These are phyloP conservation scores for Eupithecia dodoneata DNA, from an alignment of 2,888 invertebrate genomes.

Conservation along the genomic window DNA sequence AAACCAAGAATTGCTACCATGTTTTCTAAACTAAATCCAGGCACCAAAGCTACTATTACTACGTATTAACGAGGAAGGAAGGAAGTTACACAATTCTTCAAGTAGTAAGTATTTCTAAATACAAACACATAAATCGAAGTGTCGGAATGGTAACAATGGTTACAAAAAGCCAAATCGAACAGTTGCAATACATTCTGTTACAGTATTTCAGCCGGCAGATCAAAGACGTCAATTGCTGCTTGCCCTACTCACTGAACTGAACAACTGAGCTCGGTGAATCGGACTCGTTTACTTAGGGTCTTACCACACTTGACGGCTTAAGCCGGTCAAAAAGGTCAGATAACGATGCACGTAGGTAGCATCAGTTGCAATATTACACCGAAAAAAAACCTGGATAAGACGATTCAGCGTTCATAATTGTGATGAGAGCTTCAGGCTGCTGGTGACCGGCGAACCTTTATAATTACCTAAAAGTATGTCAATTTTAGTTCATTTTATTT, in stretches of 20 bases:
- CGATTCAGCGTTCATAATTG: background rate
- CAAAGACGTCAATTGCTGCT: constrained; percentile 60
- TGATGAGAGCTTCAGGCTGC: background rate
- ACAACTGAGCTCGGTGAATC: constrained; percentile 58
- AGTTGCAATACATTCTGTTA: constrained; percentile 59
- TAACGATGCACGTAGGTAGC: background rate
- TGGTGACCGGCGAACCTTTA: background rate
- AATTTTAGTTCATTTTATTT: too few species aligned
- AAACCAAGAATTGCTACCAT: background rate
- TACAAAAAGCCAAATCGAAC: constrained; percentile 59
- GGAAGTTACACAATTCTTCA: constrained; percentile 26
- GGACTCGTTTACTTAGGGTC: constrained; percentile 1
- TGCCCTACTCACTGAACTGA: constrained; percentile 65
- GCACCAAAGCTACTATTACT: background rate
- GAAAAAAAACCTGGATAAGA: background rate
- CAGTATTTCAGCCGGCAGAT: constrained; percentile 71
- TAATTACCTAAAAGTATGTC: too few species aligned
- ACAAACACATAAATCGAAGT: constrained; percentile 6
- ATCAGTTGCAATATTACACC: too few species aligned
- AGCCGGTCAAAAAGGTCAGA: background rate
- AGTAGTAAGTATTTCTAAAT: background rate
- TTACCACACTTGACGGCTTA: background rate
- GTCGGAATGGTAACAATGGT: constrained; percentile 46
- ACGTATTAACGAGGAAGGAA: background rate
- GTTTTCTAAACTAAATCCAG: background rate